Percentiles rank a stretch among this genome's conserved stretches.
phyloP scores from a whole-genome alignment of 2,797 vertebrate species.

The Acestrorhynchus altus region DNA sequence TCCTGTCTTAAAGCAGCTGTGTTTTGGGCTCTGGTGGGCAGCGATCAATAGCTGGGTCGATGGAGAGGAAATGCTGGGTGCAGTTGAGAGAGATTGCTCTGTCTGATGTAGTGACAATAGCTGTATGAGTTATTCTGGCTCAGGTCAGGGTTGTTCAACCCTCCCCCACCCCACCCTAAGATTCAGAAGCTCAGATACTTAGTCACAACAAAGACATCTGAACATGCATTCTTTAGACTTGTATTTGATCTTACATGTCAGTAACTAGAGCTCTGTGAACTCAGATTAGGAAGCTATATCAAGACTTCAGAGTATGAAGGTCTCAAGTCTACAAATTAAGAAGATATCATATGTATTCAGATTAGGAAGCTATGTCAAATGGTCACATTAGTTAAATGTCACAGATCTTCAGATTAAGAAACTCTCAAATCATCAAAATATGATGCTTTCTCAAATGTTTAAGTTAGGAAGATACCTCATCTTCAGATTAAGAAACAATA shows the following conservation, averaged over 20 bases:
- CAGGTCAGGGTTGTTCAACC: background rate
- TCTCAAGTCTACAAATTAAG: too few relatives aligned
- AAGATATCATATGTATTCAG: too few relatives aligned
- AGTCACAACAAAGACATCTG: background rate
- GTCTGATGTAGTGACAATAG: constrained; percentile 41
- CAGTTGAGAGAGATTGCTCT: constrained; percentile 52
- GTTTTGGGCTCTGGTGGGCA: background rate
- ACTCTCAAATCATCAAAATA: too few relatives aligned
- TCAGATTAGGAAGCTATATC: too few relatives aligned
- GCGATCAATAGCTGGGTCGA: constrained; percentile 66
- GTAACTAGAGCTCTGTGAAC: too few relatives aligned
- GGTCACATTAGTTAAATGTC: too few relatives aligned
- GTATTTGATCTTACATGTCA: background rate
- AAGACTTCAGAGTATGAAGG: background rate
- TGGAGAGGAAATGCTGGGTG: constrained; percentile 63
- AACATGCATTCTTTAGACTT: background rate
- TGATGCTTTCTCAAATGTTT: too few relatives aligned
- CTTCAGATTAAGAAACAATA: too few relatives aligned
- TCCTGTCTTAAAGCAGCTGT: background rate
- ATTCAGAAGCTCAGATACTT: background rate
- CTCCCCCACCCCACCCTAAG: too few relatives aligned
- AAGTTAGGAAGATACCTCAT: too few relatives aligned
- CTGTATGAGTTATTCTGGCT: constrained; percentile 7
- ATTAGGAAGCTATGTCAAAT: too few relatives aligned
- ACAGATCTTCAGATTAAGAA: too few relatives aligned